Conservation (phyloP, 2,888 invertebrate genomes). For the Drosophila picticornis region DNA sequence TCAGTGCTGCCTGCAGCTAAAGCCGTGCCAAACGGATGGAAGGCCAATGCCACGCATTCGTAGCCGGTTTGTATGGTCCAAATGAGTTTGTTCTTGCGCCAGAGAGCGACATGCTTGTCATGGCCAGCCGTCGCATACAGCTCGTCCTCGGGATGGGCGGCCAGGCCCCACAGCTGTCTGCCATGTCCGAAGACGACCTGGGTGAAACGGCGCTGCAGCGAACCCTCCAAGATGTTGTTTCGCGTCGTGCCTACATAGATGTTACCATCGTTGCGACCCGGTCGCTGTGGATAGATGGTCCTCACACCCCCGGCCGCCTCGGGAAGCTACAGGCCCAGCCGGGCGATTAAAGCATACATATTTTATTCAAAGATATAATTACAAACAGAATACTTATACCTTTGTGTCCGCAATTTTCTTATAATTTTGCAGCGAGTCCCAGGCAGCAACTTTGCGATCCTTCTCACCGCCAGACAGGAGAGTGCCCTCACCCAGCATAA, state of each 20-base stretch:
- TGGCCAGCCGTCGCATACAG: conserved; percentile 96
- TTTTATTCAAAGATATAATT: background rate
- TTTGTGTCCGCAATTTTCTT: conserved; percentile 95
- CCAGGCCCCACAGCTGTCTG: conserved; percentile 94
- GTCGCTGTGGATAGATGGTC: conserved; percentile 94
- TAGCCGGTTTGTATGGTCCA: conserved; percentile 95
- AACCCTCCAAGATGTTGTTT: conserved; percentile 96
- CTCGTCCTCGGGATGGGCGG: conserved; percentile 96
- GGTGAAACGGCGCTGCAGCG: conserved; percentile 94
- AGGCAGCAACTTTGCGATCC: conserved; percentile 95
- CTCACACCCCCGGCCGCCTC: conserved; percentile 95
- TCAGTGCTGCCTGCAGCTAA: conserved; percentile 95
- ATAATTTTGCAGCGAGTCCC: conserved; percentile 96
- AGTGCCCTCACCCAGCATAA: conserved; percentile 96
- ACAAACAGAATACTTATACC: conserved; percentile 85
- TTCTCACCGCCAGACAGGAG: conserved; percentile 95
- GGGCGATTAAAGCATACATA: conserved; percentile 4
- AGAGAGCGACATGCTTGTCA: conserved; percentile 95
- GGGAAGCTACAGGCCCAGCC: conserved; percentile 88
- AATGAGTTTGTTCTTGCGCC: conserved; percentile 94
- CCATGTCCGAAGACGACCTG: conserved; percentile 95
- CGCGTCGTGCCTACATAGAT: conserved; percentile 96
- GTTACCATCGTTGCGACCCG: conserved; percentile 94
- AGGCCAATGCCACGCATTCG: conserved; percentile 94
- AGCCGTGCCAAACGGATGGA: conserved; percentile 95